A percentile compares a stretch with the other conserved stretches of the same genome.
Evolutionary conservation across 2,113 vertebrate species (phyloP).

Genomic region (Pluvianellus socialis): DNA sequence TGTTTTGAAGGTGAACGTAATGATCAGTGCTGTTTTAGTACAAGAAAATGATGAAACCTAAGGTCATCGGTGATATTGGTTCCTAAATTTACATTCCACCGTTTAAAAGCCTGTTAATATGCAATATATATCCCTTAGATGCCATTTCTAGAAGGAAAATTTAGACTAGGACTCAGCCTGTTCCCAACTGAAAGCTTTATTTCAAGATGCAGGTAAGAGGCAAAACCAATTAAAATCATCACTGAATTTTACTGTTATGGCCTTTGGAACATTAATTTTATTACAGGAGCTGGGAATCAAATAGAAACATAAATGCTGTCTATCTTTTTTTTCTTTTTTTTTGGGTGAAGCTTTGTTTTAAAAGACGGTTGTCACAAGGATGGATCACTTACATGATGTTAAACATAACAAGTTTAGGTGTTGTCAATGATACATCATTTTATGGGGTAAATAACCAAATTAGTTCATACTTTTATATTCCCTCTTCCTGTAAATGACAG

Average conservation of each 20-base stretch:
- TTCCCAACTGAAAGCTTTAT: neutral
- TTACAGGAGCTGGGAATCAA: neutral
- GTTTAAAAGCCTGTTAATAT: neutral
- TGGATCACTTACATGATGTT: neutral
- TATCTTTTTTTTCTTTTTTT: neutral
- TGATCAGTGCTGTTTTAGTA: neutral
- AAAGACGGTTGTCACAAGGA: neutral
- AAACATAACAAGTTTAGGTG: neutral
- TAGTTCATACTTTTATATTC: neutral
- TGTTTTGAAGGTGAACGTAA: constrained; percentile 9
- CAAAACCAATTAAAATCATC: neutral
- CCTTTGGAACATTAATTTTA: constrained; percentile 19
- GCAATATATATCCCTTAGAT: neutral
- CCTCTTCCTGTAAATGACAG: neutral
- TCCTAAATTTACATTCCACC: neutral
- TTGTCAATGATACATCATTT: neutral
- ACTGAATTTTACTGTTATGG: neutral
- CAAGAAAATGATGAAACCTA: neutral
- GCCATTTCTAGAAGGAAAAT: neutral
- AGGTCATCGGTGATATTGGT: neutral
- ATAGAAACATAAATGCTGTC: neutral
- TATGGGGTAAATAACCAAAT: neutral
- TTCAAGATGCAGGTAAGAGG: neutral
- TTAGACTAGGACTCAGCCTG: neutral
- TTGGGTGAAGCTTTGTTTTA: neutral